Base-by-base conservation (phyloP, 1,140 invertebrate species). In the Vanessa atalanta region DNA sequence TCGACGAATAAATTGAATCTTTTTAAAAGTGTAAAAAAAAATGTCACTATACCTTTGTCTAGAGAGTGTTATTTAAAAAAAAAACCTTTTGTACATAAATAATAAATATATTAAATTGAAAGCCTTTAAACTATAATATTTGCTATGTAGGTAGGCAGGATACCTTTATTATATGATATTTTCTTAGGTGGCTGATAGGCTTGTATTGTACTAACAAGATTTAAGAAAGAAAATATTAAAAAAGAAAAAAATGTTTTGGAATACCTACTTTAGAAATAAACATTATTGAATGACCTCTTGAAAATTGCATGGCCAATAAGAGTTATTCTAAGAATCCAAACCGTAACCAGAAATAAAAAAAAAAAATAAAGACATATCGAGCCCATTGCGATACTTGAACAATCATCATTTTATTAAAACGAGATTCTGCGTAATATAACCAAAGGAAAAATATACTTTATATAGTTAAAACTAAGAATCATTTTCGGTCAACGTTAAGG, bases 301-400 rank as follows among this genome's bases (percentile, higher is more conserved):
- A 82, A 72, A 65, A 55, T 47, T 13, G 71, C 75, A 72, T 9
- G 63, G 78, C 78, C 76, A 82, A 82, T 81, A 78, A 75, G 65
- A 65, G 60, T 64, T 68, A 12, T 69, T 70, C 68, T 31, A n/a
- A 70, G 73, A 65, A 75, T 43, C 61, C 48, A 47, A 75, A 75
- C 60, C 48, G 20, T 65, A 47, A 69, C 55, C 43, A 53, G 16
- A 72, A 43, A 43, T 43, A 5, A 43, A 43, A 43, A 43, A 31
- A 43, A 43, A 43, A 43, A 43, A 69, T 69, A 69, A 75, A 76
- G 71, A 48, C 50, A 64, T 79, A 79, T 74, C 78, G 48, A 60
- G 71, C 47, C 68, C 60, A 79, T 80, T 79, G 75, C 79, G 78
- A 79, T 80, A 83, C 81, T 88, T 82, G 83, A 90, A 80, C 77